phyloP scores from a whole-genome alignment of 1,140 invertebrate species.

The Hormaphis cornu region DNA sequence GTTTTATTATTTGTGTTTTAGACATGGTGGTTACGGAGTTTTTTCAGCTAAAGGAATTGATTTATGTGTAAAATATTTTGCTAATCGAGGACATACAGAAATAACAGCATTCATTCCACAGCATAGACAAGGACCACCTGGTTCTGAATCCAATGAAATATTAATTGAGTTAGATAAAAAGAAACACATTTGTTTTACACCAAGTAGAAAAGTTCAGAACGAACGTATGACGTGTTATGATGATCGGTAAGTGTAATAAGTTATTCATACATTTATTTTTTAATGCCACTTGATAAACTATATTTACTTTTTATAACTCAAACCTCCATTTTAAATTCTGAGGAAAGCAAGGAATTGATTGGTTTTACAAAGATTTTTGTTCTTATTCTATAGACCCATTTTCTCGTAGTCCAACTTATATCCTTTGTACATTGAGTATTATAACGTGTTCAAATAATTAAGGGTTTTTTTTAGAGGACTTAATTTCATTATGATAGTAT shows the following conservation, averaged over 20 bases:
- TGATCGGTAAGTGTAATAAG: not conserved
- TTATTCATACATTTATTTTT: not conserved
- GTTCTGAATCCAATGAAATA: not conserved
- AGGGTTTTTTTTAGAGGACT: no score
- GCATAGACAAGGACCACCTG: slow-evolving; percentile 14
- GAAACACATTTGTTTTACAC: slow-evolving; percentile 4
- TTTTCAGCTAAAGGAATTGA: slow-evolving; percentile 17
- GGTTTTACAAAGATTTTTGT: no score
- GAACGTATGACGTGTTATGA: slow-evolving; percentile 9
- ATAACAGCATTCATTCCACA: slow-evolving; percentile 12
- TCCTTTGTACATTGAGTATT: no score
- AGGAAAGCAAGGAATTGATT: no score
- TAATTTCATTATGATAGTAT: no score
- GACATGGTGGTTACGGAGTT: not conserved
- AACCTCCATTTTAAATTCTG: no score
- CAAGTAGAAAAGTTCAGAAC: slow-evolving; percentile 7
- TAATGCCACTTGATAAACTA: not conserved
- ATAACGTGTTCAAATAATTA: no score
- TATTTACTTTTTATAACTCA: not conserved
- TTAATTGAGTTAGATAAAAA: not conserved
- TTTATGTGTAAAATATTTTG: slow-evolving; percentile 3
- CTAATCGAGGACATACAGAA: not conserved
- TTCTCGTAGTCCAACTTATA: no score
- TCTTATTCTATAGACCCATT: no score
- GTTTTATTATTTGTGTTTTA: slow-evolving; percentile 1